Evolutionary conservation across 2,888 invertebrate genomes (phyloP), one percentile per base, ranked within the genome.

Genomic region (Phortica magna): DNA sequence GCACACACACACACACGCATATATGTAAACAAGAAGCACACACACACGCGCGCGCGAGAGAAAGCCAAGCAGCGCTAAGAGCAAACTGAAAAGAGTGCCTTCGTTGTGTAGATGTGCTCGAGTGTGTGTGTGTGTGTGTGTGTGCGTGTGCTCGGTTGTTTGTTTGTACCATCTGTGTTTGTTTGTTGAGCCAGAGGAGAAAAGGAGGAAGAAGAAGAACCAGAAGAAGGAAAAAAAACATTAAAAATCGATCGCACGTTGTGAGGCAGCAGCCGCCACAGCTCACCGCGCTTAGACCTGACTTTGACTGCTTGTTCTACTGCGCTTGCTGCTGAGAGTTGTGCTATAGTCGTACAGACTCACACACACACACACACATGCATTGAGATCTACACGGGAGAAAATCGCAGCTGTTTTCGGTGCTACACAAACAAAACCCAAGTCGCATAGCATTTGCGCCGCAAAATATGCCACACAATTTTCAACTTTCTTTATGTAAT

Each of bases 201-300:
- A 39, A 71, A 61, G 4, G 59, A 19, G 9, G 48, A 48, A 61
- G 22, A 1, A 22, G 19, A 61, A 61, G 22, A 4, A 61, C 10
- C 19, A 61, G 2, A 48, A 61, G 22, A 61, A 61, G 19, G 22
- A 4, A 59, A 6, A 22, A 61, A 77, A 76, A 73, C 17, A 65
- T 72, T 78, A 78, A 84, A 85, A 85, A 85, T 87, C 85, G 85
- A 85, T 85, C 85, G 78, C 84, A 83, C 81, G 79, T 78, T 83
- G 76, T 81, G 75, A 10, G n/a, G 41, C 80, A 78, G 77, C 78
- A 74, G 75, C 74, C 39, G 31, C 22, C 31, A 72, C 61, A 68
- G 2, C 53, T 53, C 53, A 1, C 2, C 53, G 10, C 10, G n/a
- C n/a, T 53, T 10, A 22, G 19, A 2, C 12, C 19, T 61, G 42